Conservation (phyloP, 2,888 invertebrate genomes). For the Sialis lutaria region DNA sequence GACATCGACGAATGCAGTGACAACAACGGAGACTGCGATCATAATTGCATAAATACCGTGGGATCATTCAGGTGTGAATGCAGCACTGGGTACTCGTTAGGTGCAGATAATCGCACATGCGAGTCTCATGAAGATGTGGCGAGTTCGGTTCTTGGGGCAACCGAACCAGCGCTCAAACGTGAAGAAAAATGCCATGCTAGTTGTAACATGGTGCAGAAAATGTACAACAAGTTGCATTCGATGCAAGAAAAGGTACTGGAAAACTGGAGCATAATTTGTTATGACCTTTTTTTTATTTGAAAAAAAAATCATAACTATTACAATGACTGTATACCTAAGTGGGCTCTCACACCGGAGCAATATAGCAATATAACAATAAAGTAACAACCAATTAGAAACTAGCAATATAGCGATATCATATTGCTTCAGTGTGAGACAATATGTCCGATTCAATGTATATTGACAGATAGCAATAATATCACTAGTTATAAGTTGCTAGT, state of each 20-base stretch:
- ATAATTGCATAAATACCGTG: constrained; percentile 41
- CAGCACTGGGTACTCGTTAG: constrained; percentile 30
- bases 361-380: too few relatives aligned
- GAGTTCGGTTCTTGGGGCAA: not conserved
- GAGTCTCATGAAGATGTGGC: constrained; percentile 14
- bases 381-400: too few relatives aligned
- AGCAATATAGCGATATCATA: too few relatives aligned
- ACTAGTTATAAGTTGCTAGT: too few relatives aligned
- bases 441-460: too few relatives aligned
- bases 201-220: constrained; percentile 40
- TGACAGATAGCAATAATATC: too few relatives aligned
- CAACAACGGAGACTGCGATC: constrained; percentile 44
- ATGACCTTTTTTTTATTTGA: too few relatives aligned
- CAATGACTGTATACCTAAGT: too few relatives aligned
- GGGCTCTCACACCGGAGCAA: too few relatives aligned
- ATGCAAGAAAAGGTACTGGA: constrained; percentile 28
- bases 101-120: constrained; percentile 40
- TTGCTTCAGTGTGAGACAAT: too few relatives aligned
- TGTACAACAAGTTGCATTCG: constrained; percentile 35
- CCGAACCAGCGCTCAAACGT: constrained; percentile 23
- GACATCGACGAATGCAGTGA: constrained; percentile 38
- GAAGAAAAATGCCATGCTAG: constrained; percentile 40
- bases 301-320: too few relatives aligned
- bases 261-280: too few relatives aligned
- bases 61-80: constrained; percentile 44